Evolutionary conservation across 2,797 vertebrate genomes (phyloP).

Genomic region (Sebastes itinus): DNA sequence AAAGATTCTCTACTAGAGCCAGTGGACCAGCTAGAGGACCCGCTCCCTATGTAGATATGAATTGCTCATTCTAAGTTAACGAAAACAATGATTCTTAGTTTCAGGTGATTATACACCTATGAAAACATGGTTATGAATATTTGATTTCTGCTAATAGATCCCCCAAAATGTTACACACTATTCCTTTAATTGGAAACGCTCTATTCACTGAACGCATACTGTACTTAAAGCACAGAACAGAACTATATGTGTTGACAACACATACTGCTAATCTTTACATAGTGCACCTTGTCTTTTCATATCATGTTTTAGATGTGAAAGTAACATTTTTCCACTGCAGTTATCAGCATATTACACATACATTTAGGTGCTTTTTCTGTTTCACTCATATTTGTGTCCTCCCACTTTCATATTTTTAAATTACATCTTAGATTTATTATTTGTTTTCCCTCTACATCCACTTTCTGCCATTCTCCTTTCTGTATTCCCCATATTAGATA

Average conservation of each 20-base stretch:
- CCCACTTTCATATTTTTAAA: conserved; percentile 30
- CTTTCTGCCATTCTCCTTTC: conserved; percentile 13
- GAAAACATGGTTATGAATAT: no score
- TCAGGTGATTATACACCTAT: no score
- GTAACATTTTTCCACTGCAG: background rate
- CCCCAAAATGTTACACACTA: no score
- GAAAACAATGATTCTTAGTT: no score
- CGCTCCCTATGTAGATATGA: no score
- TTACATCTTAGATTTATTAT: conserved; percentile 49
- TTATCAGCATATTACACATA: conserved; percentile 12
- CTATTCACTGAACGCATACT: no score
- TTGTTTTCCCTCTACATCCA: background rate
- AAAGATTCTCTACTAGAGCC: no score
- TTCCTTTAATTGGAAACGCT: background rate
- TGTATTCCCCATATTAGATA: conserved; percentile 20
- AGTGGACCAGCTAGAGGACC: no score
- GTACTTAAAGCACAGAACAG: background rate
- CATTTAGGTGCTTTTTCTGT: background rate
- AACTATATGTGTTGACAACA: background rate
- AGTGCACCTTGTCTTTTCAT: background rate
- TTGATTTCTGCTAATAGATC: no score
- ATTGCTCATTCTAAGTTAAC: no score
- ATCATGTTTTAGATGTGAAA: background rate
- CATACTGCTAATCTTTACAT: background rate
- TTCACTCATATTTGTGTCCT: conserved; percentile 12